Evolutionary conservation across 2,113 vertebrate genomes (phyloP), one percentile per base, ranked within the genome.

Genomic region (Calyptommatus sinebrachiatus): DNA sequence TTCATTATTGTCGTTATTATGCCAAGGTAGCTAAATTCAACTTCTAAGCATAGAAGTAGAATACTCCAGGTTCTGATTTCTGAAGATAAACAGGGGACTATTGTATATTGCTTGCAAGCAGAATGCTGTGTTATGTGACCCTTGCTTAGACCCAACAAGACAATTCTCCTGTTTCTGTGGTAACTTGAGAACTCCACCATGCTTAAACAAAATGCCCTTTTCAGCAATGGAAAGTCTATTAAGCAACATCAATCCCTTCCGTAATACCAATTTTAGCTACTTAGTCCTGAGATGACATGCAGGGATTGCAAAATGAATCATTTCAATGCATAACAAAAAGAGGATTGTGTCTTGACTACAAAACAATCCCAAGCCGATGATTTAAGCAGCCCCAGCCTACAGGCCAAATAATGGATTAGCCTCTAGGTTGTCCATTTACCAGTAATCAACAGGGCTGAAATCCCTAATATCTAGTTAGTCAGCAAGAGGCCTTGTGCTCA

Each of bases 361-460:
- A 81, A 81, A 75, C 65, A 46, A 75, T 75, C 86, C 71, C 81
- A 46, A 57, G 73, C 73, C n/a, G 82, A 31, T 11, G 76, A 77
- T 90, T 91, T 88, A 89, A 93, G 74, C 83, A 84, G 84, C 63
- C 70, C 82, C 83, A 83, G 85, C 90, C 90, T 87, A 78, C 0
- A 0, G 81, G 45, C 86, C 84, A 89, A 85, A 26, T 46, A 76
- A 93, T 88, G 82, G 88, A 88, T 93, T 92, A 80, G 80, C 84
- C 84, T 86, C 86, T 66, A 78, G 70, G 94, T 93, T 94, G 85
- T 87, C 91, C 91, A 91, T 92, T 94, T 91, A 92, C 87, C 63
- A 87, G 77, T 90, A 87, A 93, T 92, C 88, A 93, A 61, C 83
- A 57, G 84, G 83, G 91, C 89, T 88, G 89, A 93, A 95, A 95